A percentile compares a stretch with the other conserved stretches of the same genome.
Evolutionary conservation across 2,888 invertebrate genomes (phyloP).

Genomic region (Malacosoma neustria): DNA sequence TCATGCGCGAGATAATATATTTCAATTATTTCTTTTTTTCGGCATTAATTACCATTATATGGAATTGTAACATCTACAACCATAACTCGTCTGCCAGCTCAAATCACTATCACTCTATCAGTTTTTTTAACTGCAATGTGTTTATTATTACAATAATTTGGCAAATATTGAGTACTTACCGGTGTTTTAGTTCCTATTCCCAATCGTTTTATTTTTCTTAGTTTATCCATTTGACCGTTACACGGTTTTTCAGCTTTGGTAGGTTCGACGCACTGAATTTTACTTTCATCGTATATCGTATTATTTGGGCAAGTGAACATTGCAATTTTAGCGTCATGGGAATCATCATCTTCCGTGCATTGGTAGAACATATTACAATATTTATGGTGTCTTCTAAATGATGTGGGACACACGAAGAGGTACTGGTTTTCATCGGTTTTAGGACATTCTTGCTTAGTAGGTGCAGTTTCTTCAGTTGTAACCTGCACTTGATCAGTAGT

Average conservation of each 20-base stretch:
- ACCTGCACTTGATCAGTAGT: constrained; percentile 3
- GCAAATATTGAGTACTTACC: constrained; percentile 51
- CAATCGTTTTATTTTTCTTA: constrained; percentile 69
- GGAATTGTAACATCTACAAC: too few relatives aligned
- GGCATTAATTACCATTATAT: too few relatives aligned
- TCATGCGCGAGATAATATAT: too few relatives aligned
- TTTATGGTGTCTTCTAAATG: constrained; percentile 87
- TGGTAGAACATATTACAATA: constrained; percentile 90
- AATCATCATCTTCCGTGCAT: constrained; percentile 79
- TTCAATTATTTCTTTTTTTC: too few relatives aligned
- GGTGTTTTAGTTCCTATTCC: constrained; percentile 69
- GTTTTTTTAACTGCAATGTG: too few relatives aligned
- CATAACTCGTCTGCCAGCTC: too few relatives aligned
- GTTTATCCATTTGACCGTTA: constrained; percentile 69
- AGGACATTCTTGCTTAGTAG: constrained; percentile 52
- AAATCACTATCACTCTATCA: too few relatives aligned
- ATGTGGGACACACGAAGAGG: constrained; percentile 85
- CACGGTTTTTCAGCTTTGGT: constrained; percentile 74
- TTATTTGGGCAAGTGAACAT: constrained; percentile 85
- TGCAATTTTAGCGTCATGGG: constrained; percentile 82
- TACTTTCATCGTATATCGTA: constrained; percentile 83
- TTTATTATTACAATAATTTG: constrained; percentile 1
- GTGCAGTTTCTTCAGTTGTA: constrained; percentile 24
- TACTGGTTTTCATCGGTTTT: constrained; percentile 81
- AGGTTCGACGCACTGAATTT: constrained; percentile 82